A percentile compares a stretch with the other conserved stretches of the same genome.
Conservation (phyloP, 2,888 invertebrate species). For the Cosmopolites sordidus region DNA sequence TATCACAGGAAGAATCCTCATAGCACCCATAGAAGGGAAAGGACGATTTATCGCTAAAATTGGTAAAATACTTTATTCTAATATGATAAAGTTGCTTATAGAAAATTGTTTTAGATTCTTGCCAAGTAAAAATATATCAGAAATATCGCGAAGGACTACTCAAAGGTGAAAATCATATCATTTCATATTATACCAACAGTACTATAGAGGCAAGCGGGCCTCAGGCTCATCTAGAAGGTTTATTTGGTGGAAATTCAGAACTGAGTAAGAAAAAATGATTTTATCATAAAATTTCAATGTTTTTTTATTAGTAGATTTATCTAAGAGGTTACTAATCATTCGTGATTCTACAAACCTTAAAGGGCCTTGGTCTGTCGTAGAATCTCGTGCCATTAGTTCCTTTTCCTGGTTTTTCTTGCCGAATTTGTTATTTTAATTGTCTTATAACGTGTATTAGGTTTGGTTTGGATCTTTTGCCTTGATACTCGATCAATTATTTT, state of each 20-base stretch:
- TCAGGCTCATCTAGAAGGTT: conserved; percentile 33
- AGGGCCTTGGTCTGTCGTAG: no score
- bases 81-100: background rate
- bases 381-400: no score
- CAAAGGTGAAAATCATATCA: conserved; percentile 28
- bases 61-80: conserved; percentile 25
- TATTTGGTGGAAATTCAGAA: conserved; percentile 35
- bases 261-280: conserved; percentile 33
- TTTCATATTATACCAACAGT: conserved; percentile 33
- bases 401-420: no score
- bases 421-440: no score
- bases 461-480: no score
- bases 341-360: no score
- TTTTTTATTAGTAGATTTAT: no score
- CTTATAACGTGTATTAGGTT: no score
- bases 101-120: background rate
- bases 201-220: conserved; percentile 33
- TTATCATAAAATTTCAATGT: no score
- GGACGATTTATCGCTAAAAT: conserved; percentile 36
- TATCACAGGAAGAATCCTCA: conserved; percentile 38
- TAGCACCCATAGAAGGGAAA: conserved; percentile 37
- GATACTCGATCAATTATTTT: no score
- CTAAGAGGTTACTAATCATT: no score
- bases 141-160: conserved; percentile 30
- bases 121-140: conserved; percentile 27